A percentile compares a stretch with the other conserved stretches of the same genome.
These are phyloP conservation scores for Dendropsophus ebraccatus DNA, from an alignment of 2,113 vertebrate genomes.

Conservation along the genomic window DNA sequence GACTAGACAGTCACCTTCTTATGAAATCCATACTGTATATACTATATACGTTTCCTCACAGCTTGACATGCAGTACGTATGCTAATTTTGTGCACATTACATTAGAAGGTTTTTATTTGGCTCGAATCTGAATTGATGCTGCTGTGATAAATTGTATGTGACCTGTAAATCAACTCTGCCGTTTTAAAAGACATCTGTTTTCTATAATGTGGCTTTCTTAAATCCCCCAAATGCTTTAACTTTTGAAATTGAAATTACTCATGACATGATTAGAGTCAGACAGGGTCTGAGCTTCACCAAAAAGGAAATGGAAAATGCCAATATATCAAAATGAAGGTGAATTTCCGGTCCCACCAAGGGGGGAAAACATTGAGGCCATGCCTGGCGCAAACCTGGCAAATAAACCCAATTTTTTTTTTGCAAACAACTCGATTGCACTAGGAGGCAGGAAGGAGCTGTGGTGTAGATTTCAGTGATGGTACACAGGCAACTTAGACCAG, in stretches of 20 bases:
- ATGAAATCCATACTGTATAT: too few relatives aligned
- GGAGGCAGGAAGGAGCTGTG: too few relatives aligned
- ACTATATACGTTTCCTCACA: too few relatives aligned
- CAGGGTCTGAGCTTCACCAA: not conserved
- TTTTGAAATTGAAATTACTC: slow-evolving; percentile 36
- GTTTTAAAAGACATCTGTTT: slow-evolving; percentile 26
- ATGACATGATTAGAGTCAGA: slow-evolving; percentile 19
- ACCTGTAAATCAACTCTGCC: not conserved
- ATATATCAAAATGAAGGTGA: not conserved
- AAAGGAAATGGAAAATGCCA: slow-evolving; percentile 6
- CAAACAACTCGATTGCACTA: too few relatives aligned
- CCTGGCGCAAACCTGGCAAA: too few relatives aligned
- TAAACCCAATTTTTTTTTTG: too few relatives aligned
- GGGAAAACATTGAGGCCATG: too few relatives aligned
- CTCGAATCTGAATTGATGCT: slow-evolving; percentile 5
- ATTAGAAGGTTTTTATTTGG: not conserved
- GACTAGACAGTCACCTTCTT: too few relatives aligned
- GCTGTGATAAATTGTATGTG: slow-evolving; percentile 12
- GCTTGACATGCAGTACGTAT: not conserved
- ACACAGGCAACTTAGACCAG: too few relatives aligned
- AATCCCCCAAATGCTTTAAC: slow-evolving; percentile 9
- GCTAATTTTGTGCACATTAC: not conserved
- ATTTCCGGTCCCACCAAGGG: not conserved
- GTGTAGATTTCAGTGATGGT: too few relatives aligned
- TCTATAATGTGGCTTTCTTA: slow-evolving; percentile 28